Conservation (phyloP, 2,113 vertebrate species). For the Gallinago jamesoni region DNA sequence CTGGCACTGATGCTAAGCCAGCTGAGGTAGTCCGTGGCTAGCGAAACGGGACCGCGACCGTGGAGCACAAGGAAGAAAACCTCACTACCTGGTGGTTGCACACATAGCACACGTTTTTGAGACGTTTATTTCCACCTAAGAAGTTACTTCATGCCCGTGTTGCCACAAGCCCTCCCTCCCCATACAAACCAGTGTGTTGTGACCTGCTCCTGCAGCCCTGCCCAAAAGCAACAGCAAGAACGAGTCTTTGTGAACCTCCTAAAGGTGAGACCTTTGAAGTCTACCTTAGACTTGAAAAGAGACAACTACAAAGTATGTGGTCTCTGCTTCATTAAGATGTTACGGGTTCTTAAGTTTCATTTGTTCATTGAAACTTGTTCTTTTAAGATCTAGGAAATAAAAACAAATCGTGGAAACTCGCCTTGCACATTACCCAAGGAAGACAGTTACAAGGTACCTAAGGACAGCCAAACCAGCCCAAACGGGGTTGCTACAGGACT, state of each 20-base stretch:
- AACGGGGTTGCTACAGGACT: not conserved
- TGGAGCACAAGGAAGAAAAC: not conserved
- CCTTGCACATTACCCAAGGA: not conserved
- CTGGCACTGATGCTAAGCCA: not conserved
- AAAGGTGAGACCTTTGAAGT: slow-evolving; percentile 29
- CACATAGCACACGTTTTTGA: not conserved
- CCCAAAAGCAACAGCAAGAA: not conserved
- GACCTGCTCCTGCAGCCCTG: not conserved
- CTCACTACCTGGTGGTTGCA: not conserved
- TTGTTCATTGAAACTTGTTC: not conserved
- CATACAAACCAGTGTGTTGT: not conserved
- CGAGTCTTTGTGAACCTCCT: not conserved
- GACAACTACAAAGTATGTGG: slow-evolving; percentile 4
- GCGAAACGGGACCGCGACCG: not conserved
- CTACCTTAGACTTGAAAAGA: not conserved
- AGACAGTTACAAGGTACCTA: not conserved
- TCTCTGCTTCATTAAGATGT: not conserved
- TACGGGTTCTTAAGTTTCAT: not conserved
- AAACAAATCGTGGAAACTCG: not conserved
- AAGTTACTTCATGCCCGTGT: not conserved
- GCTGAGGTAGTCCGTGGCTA: not conserved
- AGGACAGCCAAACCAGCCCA: not conserved
- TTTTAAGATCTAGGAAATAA: slow-evolving; percentile 19
- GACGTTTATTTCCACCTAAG: not conserved
- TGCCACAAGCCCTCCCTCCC: not conserved